These are phyloP conservation scores for Boloria euphrosyne DNA, from an alignment of 2,888 invertebrate genomes.

Conservation along the genomic window DNA sequence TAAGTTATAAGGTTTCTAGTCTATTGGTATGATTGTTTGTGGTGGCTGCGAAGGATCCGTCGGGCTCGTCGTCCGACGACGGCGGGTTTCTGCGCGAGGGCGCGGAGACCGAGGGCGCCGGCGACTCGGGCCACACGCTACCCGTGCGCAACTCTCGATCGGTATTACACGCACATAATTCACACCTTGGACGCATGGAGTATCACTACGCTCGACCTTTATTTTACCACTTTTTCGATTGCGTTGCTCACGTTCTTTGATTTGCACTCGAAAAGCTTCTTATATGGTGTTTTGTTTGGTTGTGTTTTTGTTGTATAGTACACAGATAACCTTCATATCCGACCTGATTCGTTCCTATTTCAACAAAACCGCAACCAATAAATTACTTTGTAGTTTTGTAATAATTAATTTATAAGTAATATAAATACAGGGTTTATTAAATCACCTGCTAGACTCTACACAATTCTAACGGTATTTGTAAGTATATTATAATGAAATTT, in stretches of 20 bases:
- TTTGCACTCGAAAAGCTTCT: slow-evolving; percentile 75
- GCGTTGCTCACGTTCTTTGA: slow-evolving; percentile 71
- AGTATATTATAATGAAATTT: neutral
- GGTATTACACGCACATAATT: slow-evolving; percentile 61
- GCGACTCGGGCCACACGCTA: slow-evolving; percentile 77
- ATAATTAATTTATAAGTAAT: slow-evolving; percentile 14
- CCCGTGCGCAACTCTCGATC: slow-evolving; percentile 80
- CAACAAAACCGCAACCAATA: slow-evolving; percentile 39
- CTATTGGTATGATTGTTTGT: slow-evolving; percentile 66
- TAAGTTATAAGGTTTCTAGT: slow-evolving; percentile 55
- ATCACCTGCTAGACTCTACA: slow-evolving; percentile 5
- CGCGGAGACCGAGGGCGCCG: slow-evolving; percentile 61
- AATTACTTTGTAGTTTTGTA: slow-evolving; percentile 39
- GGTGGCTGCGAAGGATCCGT: slow-evolving; percentile 73
- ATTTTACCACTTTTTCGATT: slow-evolving; percentile 52
- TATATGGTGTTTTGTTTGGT: slow-evolving; percentile 54
- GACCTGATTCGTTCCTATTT: slow-evolving; percentile 13
- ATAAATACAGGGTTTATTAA: neutral
- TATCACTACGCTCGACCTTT: slow-evolving; percentile 33
- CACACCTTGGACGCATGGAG: slow-evolving; percentile 53
- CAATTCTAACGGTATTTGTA: slow-evolving; percentile 11
- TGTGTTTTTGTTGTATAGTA: slow-evolving; percentile 39
- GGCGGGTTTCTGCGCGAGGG: slow-evolving; percentile 76
- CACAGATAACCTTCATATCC: neutral
- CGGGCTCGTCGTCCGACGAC: slow-evolving; percentile 80